Base-by-base conservation (phyloP, 2,888 invertebrate species). In the Macaria liturata region DNA sequence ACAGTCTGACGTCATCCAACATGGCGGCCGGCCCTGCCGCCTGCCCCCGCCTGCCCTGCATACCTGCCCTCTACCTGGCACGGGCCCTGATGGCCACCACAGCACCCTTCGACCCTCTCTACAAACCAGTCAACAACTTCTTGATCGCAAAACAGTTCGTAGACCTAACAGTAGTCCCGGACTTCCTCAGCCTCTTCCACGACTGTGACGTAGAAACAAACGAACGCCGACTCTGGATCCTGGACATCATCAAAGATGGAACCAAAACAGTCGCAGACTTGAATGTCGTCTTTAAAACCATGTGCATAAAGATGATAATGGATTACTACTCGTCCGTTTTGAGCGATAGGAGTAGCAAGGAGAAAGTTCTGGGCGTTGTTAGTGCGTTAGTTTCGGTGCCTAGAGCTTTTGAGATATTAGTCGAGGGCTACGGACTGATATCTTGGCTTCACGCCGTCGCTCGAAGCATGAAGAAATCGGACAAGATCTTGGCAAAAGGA, bases 101-200 rank as follows among this genome's bases (percentile, higher is more conserved):
- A 0, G 94, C 95, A 61, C 97, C 98, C 0, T 93, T 94, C 44
- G 94, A 97, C 71, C 93, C 95, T 0, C 93, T 98, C 70, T 98
- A 97, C 82, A 93, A 94, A 67, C 94, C 95, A 0, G 88, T 98
- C n/a, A 95, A 95, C 76, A 93, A 94, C 71, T 97, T 95, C 80
- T 85, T 97, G 42, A 93, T 96, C 72, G 94, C 96, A 2, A 97
- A 97, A 81, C 94, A 95, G 8, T 93, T 93, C 6, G 93, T 98
- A 9, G 95, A 97, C 76, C 88, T 98, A 9, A 93, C 94, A 9
- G 93, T 94, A 3, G 95, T 98, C n/a, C 98, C 98, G 0, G 98
- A 98, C 78, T 95, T 98, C 74, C 94, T 97, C 61, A 95, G 95
- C 52, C 93, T 98, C 42, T 95, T 98, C 75, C 95, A 97, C 76